Evolutionary conservation across 2,113 vertebrate genomes (phyloP), one percentile per base, ranked within the genome.

Genomic region (Scortum barcoo): DNA sequence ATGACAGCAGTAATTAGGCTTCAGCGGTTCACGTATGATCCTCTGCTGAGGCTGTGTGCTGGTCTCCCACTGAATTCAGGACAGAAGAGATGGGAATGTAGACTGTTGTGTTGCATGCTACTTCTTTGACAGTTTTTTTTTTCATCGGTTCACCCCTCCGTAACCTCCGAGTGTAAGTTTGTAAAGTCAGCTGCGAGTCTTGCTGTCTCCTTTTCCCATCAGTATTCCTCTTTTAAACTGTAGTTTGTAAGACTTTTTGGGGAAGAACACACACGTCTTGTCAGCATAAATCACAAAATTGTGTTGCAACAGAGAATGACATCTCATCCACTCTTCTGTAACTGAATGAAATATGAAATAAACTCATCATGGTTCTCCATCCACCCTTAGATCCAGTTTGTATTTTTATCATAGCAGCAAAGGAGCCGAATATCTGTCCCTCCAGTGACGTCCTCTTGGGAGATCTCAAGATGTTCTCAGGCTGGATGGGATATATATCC

Each of bases 1-100:
- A 83, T 89, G 91, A 84, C 90, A 89, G 67, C 62, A 66, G 73
- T 91, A 86, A 92, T 92, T 90, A 91, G 50, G 48, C 56, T 16
- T 74, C 17, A 26, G 38, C n/a, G 4, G 2, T 40, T 68, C 30
- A 30, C 26, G 8, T 66, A 11, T 61, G 60, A 63, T 63, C 61
- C 38, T 72, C 60, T 69, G 20, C 38, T 22, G 7, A 24, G 40
- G 62, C 57, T 5, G 3, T 53, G 71, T 12, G 11, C 33, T 11
- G 38, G 9, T 53, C 56, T 58, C 16, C 28, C 3, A 0, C 57
- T 24, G 74, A 69, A 7, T 38, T 63, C 28, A 4, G 17, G 5
- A 36, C 6, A n/a, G 16, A 8, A 46, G 46, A 7, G 4, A 48
- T 54, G 66, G 38, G n/a, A 30, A 69, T 13, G 54, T 20, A 6